A percentile compares a stretch with the other conserved stretches of the same genome.
phyloP scores from a whole-genome alignment of 53 echinoderm and acorn worm genomes.

The Pentamera pediparva region DNA sequence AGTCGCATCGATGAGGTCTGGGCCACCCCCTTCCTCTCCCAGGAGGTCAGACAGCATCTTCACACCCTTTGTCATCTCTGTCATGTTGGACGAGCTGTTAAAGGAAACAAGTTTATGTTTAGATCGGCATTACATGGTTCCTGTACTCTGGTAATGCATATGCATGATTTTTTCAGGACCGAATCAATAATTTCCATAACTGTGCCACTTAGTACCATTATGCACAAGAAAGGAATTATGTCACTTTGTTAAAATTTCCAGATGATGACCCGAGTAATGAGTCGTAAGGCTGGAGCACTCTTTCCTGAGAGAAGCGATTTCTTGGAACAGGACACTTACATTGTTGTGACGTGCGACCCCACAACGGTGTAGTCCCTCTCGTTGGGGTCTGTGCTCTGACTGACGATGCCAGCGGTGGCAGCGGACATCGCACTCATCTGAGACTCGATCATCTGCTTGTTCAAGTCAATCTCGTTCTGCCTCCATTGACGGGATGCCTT shows the following conservation, averaged over 20 bases:
- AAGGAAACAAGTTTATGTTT: too few relatives aligned
- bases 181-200: too few relatives aligned
- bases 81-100: conserved; percentile 85
- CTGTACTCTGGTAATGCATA: too few relatives aligned
- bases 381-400: conserved; percentile 54
- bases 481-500: conserved; percentile 87
- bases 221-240: too few relatives aligned
- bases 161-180: too few relatives aligned
- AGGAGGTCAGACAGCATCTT: conserved; percentile 85
- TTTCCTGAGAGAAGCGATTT: too few relatives aligned
- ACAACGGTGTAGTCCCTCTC: conserved; percentile 88
- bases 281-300: too few relatives aligned
- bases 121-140: too few relatives aligned
- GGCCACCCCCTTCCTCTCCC: conserved; percentile 69
- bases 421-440: conserved; percentile 98
- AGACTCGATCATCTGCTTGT: conserved; percentile 80
- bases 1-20: conserved; percentile 76
- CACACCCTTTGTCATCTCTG: conserved; percentile 89
- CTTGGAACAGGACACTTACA: conserved; percentile 80
- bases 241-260: too few relatives aligned
- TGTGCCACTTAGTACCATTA: too few relatives aligned
- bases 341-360: conserved; percentile 86
- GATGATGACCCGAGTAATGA: too few relatives aligned
- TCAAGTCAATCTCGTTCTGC: conserved; percentile 76
- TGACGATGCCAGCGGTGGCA: conserved; percentile 91